These are phyloP conservation scores for Andrena trimmerana DNA, from an alignment of 2,888 invertebrate genomes.

Conservation along the genomic window DNA sequence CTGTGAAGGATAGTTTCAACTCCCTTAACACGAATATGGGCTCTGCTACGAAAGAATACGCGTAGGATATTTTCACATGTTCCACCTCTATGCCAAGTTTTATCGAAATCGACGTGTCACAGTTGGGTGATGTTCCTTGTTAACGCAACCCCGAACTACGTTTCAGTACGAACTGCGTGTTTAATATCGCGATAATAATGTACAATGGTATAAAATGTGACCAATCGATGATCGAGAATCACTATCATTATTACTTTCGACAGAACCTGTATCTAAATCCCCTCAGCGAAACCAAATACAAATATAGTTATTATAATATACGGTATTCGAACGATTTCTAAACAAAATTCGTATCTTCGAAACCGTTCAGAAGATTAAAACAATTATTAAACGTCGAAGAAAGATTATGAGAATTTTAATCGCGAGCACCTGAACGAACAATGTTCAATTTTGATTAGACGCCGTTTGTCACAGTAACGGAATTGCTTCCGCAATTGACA, in stretches of 20 bases:
- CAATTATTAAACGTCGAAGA: too few relatives aligned
- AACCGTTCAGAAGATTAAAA: too few relatives aligned
- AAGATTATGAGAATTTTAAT: neutral
- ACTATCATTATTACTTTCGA: slow-evolving; percentile 23
- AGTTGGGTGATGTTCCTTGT: too few relatives aligned
- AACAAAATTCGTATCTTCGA: too few relatives aligned
- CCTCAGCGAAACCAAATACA: too few relatives aligned
- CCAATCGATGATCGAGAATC: neutral
- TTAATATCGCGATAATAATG: slow-evolving; percentile 6
- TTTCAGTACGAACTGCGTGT: neutral
- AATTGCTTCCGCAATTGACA: slow-evolving; percentile 19
- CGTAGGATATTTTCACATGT: too few relatives aligned
- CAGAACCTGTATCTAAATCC: neutral
- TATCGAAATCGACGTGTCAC: too few relatives aligned
- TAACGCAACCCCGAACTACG: neutral
- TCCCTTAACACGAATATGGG: neutral
- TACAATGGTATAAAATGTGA: neutral
- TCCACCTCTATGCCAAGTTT: too few relatives aligned
- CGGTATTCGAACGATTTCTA: too few relatives aligned
- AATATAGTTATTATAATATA: too few relatives aligned
- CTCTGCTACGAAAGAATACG: too few relatives aligned
- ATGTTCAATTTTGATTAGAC: neutral
- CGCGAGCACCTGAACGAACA: neutral
- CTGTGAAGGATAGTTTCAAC: too few relatives aligned
- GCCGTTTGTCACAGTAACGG: slow-evolving; percentile 21